Percentiles rank a stretch among this genome's conserved stretches.
Evolutionary conservation across 1,140 invertebrate species (phyloP).

Genomic region (Saccostrea cuccullata): DNA sequence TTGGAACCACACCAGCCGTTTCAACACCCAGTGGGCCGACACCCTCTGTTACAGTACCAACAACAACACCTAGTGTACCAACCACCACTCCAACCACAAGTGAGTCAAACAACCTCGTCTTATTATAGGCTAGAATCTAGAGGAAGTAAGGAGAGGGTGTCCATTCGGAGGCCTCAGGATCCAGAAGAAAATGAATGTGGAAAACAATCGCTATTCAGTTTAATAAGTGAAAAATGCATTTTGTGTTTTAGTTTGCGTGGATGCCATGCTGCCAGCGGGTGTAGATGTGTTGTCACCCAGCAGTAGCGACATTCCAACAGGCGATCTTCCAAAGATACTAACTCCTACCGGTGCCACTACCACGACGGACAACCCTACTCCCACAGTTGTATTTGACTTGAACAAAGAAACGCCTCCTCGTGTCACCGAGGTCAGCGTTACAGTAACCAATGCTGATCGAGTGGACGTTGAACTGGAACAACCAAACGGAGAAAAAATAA

Average conservation of each 20-base stretch:
- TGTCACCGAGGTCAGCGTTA: neutral
- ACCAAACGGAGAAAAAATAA: conserved; percentile 5
- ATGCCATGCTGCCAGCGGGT: neutral
- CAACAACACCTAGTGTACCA: neutral
- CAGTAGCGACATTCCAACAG: neutral
- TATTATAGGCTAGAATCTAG: neutral
- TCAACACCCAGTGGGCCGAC: neutral
- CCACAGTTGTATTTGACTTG: neutral
- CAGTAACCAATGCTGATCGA: neutral
- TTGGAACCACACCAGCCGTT: neutral
- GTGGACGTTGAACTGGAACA: neutral
- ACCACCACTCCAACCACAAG: neutral
- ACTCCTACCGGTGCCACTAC: neutral
- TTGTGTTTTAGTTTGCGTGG: neutral
- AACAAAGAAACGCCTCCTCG: neutral
- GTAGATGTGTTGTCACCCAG: neutral
- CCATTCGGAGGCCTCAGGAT: no score
- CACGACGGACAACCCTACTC: neutral
- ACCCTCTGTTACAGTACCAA: neutral
- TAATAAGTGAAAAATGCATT: no score
- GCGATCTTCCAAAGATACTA: neutral
- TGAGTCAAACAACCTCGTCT: neutral
- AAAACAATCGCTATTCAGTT: no score
- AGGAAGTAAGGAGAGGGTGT: no score
- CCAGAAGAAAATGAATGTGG: no score